Evolutionary conservation across 2,797 vertebrate species (phyloP), one percentile per base, ranked within the genome.

Genomic region (Tamandua tetradactyla): DNA sequence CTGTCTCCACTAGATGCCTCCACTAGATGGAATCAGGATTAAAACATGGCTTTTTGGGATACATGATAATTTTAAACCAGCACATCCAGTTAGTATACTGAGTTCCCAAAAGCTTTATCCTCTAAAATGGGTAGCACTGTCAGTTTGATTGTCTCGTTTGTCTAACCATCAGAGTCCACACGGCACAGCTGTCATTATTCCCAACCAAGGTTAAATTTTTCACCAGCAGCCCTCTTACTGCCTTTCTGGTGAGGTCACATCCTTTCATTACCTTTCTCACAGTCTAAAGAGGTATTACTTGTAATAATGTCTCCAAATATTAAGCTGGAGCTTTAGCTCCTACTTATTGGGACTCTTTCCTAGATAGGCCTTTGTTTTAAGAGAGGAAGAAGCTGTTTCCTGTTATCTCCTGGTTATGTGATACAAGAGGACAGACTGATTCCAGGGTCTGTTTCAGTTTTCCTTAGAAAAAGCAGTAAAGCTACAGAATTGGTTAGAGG

Each of bases 331-430:
- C 35, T 79, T 94, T 94, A 85, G 42, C 47, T 87, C 84, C 7
- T 93, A 71, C 94, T 79, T 69, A 13, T 20, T 52, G 52, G 71
- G 90, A 44, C 92, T 5, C 75, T 96, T 83, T 95, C 44, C 89
- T 76, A 91, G 57, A 92, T 78, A 93, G 88, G 71, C 86, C 37
- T 97, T 96, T 95, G 59, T 97, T 95, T 92, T 80, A 42, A 91
- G 82, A 96, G 94, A 97, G 82, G 92, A 97, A 98, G 92, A 97
- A 93, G 42, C 62, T 97, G 92, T 97, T 98, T 97, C 86, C 93
- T 97, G 66, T 98, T 97, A 87, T 96, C 93, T 96, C 20, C 80
- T 96, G 66, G 76, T 96, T 96, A 82, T 47, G 47, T 44, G 47
- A 69, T 76, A 78, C 93, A 92, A 96, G 95, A 94, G 78, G 94